Evolutionary conservation across 2,113 vertebrate species (phyloP).

Genomic region (Menura novaehollandiae): DNA sequence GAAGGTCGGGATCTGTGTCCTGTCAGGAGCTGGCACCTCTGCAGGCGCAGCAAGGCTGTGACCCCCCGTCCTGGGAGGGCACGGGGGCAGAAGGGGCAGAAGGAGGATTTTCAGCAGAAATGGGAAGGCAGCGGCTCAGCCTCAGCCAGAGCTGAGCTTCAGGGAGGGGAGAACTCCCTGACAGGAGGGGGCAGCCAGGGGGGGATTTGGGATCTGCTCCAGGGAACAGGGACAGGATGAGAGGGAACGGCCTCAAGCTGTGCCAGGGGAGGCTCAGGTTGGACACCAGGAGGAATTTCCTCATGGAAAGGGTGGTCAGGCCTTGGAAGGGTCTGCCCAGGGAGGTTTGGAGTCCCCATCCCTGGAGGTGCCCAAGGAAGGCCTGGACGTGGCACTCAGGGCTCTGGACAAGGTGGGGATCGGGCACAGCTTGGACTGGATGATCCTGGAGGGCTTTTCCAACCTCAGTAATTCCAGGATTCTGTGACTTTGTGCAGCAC

Average conservation of each 20-base stretch:
- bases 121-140: not conserved
- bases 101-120: not conserved
- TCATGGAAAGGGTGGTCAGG: not conserved
- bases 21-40: not conserved
- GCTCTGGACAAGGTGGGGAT: not conserved
- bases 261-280: not conserved
- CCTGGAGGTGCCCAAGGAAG: not conserved
- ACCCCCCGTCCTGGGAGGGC: not conserved
- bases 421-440: not conserved
- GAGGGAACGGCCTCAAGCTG: not conserved
- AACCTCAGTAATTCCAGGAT: not conserved
- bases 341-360: not conserved
- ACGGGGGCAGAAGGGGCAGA: not conserved
- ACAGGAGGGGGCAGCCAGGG: too few relatives aligned
- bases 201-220: too few relatives aligned
- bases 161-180: not conserved
- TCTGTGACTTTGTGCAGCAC: not conserved
- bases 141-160: not conserved
- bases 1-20: not conserved
- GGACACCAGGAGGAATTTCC: not conserved
- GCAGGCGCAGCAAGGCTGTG: not conserved
- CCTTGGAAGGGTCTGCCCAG: not conserved
- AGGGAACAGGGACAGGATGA: not conserved
- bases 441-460: not conserved
- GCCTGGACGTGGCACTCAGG: fast-evolving